Percentiles rank a stretch among this genome's conserved stretches.
Evolutionary conservation across 2,113 vertebrate genomes (phyloP).

Genomic region (Tinamus guttatus): DNA sequence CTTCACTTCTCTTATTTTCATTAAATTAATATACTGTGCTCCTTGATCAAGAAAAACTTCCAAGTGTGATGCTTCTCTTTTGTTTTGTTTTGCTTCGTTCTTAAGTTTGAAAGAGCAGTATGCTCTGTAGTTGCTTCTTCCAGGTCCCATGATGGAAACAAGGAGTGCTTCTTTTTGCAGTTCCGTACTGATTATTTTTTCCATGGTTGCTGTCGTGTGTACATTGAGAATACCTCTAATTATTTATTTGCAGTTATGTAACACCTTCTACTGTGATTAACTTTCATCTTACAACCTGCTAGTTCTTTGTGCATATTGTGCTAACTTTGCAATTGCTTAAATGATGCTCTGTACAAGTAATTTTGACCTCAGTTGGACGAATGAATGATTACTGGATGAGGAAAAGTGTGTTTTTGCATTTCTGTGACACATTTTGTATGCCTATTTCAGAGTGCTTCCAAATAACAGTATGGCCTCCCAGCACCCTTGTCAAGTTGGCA

Average conservation of each 20-base stretch:
- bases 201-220: not conserved
- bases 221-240: not conserved
- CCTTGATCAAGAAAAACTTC: not conserved
- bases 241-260: not conserved
- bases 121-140: not conserved
- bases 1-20: not conserved
- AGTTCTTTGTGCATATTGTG: not conserved
- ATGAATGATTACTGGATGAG: not conserved
- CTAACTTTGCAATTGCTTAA: not conserved
- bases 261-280: not conserved
- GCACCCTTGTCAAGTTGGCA: not conserved
- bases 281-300: not conserved
- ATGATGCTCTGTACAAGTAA: not conserved
- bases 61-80: not conserved
- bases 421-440: not conserved
- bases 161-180: not conserved
- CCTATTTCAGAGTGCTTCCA: not conserved
- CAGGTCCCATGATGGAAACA: not conserved
- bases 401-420: not conserved
- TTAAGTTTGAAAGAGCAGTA: not conserved
- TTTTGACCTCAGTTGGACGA: not conserved
- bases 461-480: accelerated
- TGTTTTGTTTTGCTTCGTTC: not conserved
- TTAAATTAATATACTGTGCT: not conserved
- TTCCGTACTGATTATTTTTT: not conserved